A percentile compares a stretch with the other conserved stretches of the same genome.
Conservation (phyloP, 2,113 vertebrate genomes). For the Cyprinodon variegatus region DNA sequence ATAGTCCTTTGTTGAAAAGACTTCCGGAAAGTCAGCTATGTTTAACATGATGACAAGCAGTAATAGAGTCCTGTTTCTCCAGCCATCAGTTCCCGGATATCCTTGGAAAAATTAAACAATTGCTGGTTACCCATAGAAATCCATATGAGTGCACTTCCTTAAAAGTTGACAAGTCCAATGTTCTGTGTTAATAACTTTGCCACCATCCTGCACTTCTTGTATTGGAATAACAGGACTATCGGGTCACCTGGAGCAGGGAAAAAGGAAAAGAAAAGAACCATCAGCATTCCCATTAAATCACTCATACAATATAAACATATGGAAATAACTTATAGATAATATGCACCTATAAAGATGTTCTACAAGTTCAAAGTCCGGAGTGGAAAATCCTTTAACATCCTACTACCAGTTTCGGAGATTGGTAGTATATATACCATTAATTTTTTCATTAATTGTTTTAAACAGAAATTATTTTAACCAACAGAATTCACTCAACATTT, state of each 20-base stretch:
- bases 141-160: slow-evolving; percentile 42
- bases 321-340: background rate
- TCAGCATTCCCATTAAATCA: no score
- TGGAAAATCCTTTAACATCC: background rate
- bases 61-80: slow-evolving; percentile 57
- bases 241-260: slow-evolving; percentile 78
- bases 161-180: slow-evolving; percentile 49
- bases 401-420: background rate
- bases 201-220: slow-evolving; percentile 1
- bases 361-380: no score
- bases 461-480: no score
- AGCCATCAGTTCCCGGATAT: slow-evolving; percentile 32
- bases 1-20: slow-evolving; percentile 39
- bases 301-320: background rate
- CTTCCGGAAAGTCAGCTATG: slow-evolving; percentile 44
- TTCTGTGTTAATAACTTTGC: slow-evolving; percentile 48
- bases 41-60: slow-evolving; percentile 49
- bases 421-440: background rate
- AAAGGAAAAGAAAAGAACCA: slow-evolving; percentile 7
- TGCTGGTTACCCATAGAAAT: slow-evolving; percentile 42
- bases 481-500: background rate
- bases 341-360: background rate
- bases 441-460: background rate
- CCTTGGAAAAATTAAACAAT: slow-evolving; percentile 56
- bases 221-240: slow-evolving; percentile 70